Evolutionary conservation across 2,888 invertebrate species (phyloP).

Genomic region (Hipparchia semele): DNA sequence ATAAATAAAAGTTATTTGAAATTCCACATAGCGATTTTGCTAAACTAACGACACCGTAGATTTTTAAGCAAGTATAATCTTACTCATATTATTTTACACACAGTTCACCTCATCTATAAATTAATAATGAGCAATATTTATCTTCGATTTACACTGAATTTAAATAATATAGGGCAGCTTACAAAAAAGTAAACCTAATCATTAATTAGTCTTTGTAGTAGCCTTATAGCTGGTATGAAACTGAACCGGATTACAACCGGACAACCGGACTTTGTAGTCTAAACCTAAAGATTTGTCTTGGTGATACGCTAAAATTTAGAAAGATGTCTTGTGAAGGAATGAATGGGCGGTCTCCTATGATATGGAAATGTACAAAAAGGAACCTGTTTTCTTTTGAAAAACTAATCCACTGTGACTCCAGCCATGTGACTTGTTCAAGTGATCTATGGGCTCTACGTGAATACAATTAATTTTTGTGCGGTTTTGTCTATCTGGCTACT

Average conservation of each 20-base stretch:
- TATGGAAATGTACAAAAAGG: conserved; percentile 65
- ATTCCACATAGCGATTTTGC: too few relatives aligned
- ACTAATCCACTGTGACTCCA: conserved; percentile 68
- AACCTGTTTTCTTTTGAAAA: conserved; percentile 68
- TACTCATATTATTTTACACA: too few relatives aligned
- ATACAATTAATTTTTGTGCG: conserved; percentile 49
- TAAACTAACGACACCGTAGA: too few relatives aligned
- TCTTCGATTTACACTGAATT: too few relatives aligned
- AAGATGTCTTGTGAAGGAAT: conserved; percentile 53
- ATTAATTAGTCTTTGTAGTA: neutral
- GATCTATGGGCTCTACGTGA: conserved; percentile 38
- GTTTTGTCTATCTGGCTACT: conserved; percentile 44
- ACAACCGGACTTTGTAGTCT: conserved; percentile 36
- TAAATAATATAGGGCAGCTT: too few relatives aligned
- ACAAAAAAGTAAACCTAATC: too few relatives aligned
- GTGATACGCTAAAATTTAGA: conserved; percentile 77
- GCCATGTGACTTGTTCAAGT: conserved; percentile 59
- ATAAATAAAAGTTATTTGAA: too few relatives aligned
- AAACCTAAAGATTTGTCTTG: conserved; percentile 60
- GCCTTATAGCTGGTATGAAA: neutral
- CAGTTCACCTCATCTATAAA: too few relatives aligned
- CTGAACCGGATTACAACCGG: neutral
- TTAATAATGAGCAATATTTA: too few relatives aligned
- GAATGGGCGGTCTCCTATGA: conserved; percentile 67
- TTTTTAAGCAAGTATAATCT: too few relatives aligned